phyloP scores from a whole-genome alignment of 2,888 invertebrate genomes.

The Galerucella calmariensis region DNA sequence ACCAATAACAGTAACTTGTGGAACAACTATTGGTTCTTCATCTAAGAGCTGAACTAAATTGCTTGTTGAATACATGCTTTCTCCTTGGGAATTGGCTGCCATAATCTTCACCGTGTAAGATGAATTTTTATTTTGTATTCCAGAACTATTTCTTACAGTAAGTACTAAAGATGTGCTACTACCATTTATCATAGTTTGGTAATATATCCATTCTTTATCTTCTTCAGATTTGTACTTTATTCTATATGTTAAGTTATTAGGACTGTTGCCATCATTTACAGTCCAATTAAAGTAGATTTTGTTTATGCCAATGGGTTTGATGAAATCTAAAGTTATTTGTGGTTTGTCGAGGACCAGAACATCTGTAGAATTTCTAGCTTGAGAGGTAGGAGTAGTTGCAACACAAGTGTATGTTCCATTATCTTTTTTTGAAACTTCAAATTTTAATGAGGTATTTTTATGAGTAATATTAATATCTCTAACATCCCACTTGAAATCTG shows the following conservation, averaged over 20 bases:
- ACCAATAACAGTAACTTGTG: slow-evolving; percentile 81
- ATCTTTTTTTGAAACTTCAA: slow-evolving; percentile 73
- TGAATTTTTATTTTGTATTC: slow-evolving; percentile 68
- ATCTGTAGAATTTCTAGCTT: slow-evolving; percentile 55
- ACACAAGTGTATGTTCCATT: slow-evolving; percentile 78
- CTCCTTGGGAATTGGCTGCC: slow-evolving; percentile 75
- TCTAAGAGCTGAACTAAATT: slow-evolving; percentile 72
- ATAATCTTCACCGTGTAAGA: slow-evolving; percentile 75
- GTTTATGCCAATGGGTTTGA: slow-evolving; percentile 79
- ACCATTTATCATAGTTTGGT: slow-evolving; percentile 70
- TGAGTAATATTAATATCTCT: slow-evolving; percentile 69
- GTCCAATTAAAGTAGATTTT: slow-evolving; percentile 88
- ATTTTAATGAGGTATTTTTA: slow-evolving; percentile 69
- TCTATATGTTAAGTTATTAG: slow-evolving; percentile 70
- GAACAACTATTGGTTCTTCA: slow-evolving; percentile 81
- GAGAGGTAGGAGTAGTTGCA: slow-evolving; percentile 58
- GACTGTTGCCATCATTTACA: slow-evolving; percentile 79
- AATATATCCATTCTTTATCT: slow-evolving; percentile 70
- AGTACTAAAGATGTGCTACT: slow-evolving; percentile 77
- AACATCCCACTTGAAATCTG: slow-evolving; percentile 53
- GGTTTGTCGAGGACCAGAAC: slow-evolving; percentile 76
- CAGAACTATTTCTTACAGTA: slow-evolving; percentile 62
- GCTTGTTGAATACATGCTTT: slow-evolving; percentile 68
- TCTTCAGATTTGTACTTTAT: slow-evolving; percentile 68
- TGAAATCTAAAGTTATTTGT: slow-evolving; percentile 75